phyloP scores from a whole-genome alignment of 2,113 vertebrate species.

The Actenoides hombroni region DNA sequence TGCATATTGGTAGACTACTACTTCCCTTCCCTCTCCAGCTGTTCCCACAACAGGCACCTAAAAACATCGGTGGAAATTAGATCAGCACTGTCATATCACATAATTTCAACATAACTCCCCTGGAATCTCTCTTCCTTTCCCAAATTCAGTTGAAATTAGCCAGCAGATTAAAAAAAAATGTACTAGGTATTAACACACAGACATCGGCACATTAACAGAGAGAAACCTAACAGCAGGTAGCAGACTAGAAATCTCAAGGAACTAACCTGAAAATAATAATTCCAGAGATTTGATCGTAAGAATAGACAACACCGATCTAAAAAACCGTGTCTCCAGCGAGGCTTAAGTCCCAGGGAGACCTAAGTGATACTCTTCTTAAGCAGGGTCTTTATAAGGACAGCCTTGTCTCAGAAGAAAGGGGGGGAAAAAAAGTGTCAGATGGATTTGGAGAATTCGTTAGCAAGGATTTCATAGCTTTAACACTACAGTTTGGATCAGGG shows the following conservation, averaged over 20 bases:
- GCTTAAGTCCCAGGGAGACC: background rate
- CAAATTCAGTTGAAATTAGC: background rate
- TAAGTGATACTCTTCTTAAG: background rate
- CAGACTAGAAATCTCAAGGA: background rate
- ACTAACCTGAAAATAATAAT: background rate
- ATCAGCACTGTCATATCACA: background rate
- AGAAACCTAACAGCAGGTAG: background rate
- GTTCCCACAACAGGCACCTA: background rate
- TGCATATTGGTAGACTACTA: background rate
- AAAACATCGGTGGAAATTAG: background rate
- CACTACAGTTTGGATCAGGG: background rate
- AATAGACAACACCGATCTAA: background rate
- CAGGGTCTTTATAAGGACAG: background rate
- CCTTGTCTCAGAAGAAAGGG: background rate
- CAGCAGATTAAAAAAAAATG: background rate
- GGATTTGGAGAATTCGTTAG: conserved; percentile 24
- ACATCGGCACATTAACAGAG: background rate
- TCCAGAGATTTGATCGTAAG: background rate
- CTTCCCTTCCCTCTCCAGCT: background rate
- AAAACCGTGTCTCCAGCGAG: background rate
- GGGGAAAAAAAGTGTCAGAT: background rate
- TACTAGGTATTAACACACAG: background rate
- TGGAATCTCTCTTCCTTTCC: background rate
- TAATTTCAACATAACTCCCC: background rate
- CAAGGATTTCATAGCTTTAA: conserved; percentile 7